A percentile compares a stretch with the other conserved stretches of the same genome.
Evolutionary conservation across 2,797 vertebrate species (phyloP).

Genomic region (Eupleurogrammus muticus): DNA sequence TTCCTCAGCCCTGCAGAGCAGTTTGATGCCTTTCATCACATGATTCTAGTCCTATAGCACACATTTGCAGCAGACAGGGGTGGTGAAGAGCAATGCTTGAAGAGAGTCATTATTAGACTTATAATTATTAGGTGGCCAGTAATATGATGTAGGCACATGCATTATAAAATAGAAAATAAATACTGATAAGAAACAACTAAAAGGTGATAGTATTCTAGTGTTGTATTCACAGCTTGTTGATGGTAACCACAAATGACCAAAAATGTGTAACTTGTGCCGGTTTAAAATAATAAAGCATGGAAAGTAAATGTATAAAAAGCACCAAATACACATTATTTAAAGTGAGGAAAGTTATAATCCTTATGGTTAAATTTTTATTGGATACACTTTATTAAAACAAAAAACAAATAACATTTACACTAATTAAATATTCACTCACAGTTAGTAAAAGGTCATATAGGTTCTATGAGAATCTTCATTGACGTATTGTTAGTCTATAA

Average conservation of each 20-base stretch:
- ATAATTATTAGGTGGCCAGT: not conserved
- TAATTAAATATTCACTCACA: constrained; percentile 6
- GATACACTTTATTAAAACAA: not conserved
- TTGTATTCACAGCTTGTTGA: not conserved
- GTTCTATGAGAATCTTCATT: not conserved
- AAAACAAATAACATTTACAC: not conserved
- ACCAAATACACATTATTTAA: not conserved
- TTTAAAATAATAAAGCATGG: not conserved
- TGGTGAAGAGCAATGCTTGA: not conserved
- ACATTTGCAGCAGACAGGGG: too few species aligned
- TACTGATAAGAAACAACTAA: not conserved
- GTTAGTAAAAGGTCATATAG: not conserved
- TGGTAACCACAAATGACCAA: not conserved
- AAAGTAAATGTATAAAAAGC: constrained; percentile 5
- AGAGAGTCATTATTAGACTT: not conserved
- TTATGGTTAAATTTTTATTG: constrained; percentile 26
- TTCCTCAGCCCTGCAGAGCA: too few species aligned
- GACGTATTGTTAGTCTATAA: not conserved
- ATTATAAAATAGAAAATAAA: too few species aligned
- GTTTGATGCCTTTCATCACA: too few species aligned
- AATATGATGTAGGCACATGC: too few species aligned
- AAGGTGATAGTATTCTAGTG: not conserved
- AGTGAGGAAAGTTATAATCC: not conserved
- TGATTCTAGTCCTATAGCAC: too few species aligned
- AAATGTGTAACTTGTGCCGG: not conserved